Percentiles rank a stretch among this genome's conserved stretches.
phyloP scores from a whole-genome alignment of 2,888 invertebrate genomes.

The Amiota communis region DNA sequence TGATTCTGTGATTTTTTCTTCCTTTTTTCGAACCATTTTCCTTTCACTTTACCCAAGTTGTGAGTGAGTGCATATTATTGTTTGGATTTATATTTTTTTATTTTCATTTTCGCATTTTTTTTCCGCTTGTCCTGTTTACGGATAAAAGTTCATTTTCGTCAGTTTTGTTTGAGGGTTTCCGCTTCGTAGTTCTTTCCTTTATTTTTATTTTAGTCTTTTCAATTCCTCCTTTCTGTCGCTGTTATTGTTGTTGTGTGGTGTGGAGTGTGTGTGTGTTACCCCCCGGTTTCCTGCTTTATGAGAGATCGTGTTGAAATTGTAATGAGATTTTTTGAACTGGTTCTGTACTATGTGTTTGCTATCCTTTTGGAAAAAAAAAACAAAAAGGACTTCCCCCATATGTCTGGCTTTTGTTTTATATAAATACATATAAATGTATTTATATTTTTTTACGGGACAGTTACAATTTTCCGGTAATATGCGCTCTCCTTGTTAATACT shows the following conservation, averaged over 20 bases:
- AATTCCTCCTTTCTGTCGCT: neutral
- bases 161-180: conserved; percentile 55
- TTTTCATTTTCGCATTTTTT: conserved; percentile 24
- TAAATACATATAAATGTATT: neutral
- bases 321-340: conserved; percentile 62
- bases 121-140: conserved; percentile 62
- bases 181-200: conserved; percentile 39
- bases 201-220: conserved; percentile 2
- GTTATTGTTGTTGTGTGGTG: conserved; percentile 15
- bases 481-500: conserved; percentile 46
- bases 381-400: conserved; percentile 27
- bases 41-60: neutral
- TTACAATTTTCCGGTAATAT: conserved; percentile 63
- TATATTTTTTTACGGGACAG: conserved; percentile 37
- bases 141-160: conserved; percentile 68
- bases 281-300: conserved; percentile 52
- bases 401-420: conserved; percentile 24
- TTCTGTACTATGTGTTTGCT: neutral
- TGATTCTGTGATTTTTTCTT: conserved; percentile 28
- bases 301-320: conserved; percentile 68
- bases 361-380: neutral
- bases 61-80: neutral
- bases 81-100: conserved; percentile 1
- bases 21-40: conserved; percentile 18
- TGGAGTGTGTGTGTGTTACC: conserved; percentile 36